Evolutionary conservation across 1,140 invertebrate genomes (phyloP).

Genomic region (Leptinotarsa undecemlineata): DNA sequence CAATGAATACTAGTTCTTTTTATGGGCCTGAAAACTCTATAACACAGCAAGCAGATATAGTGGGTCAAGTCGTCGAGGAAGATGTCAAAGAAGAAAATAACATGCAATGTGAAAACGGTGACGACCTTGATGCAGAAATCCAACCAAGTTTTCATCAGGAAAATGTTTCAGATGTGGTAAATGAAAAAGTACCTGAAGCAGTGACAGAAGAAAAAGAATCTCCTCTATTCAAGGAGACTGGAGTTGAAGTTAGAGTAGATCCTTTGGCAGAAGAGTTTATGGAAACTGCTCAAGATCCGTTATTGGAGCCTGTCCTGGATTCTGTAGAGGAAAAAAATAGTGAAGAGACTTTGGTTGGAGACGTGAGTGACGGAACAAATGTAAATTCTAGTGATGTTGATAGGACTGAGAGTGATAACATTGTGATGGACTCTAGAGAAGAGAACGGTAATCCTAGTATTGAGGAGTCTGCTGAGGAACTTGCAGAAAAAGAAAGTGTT

Average conservation of each 20-base stretch:
- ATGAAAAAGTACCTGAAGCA: background rate
- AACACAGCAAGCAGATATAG: background rate
- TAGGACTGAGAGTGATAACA: constrained; percentile 14
- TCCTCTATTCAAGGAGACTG: background rate
- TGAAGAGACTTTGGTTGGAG: background rate
- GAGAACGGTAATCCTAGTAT: constrained; percentile 41
- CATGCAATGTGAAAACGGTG: background rate
- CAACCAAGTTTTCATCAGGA: too few species aligned
- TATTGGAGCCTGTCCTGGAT: too few species aligned
- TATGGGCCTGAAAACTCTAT: too few species aligned
- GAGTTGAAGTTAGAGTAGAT: background rate
- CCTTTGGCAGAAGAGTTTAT: background rate
- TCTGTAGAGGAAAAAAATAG: background rate
- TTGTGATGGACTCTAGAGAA: constrained; percentile 22
- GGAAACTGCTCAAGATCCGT: background rate
- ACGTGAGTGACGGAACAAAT: background rate
- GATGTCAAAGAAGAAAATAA: background rate
- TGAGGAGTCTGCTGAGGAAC: constrained; percentile 61
- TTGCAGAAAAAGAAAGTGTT: constrained; percentile 65
- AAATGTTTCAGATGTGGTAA: too few species aligned
- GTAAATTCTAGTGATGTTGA: constrained; percentile 14
- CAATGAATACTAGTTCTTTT: too few species aligned
- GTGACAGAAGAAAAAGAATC: background rate
- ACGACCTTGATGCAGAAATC: too few species aligned
- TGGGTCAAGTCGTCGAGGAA: background rate